Evolutionary conservation across 2,113 vertebrate species (phyloP), one percentile per base, ranked within the genome.

Genomic region (Heloderma charlesbogerti): DNA sequence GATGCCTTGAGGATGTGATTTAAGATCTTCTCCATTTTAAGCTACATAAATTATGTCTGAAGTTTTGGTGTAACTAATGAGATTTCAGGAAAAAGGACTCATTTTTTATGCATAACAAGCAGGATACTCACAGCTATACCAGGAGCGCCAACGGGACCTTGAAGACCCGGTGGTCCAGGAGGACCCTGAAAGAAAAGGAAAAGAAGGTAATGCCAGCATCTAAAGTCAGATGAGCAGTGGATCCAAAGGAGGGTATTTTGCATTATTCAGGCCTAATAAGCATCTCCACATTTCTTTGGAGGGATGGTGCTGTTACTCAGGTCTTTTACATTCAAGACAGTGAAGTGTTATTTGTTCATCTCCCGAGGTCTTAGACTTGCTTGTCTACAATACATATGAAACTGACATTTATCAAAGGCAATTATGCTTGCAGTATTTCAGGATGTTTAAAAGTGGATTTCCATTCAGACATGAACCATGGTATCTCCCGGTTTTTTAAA

Each of bases 91-190:
- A 87, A 20, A 71, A 86, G 51, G 0, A 91, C 84, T 86, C n/a
- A 60, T 88, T 94, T 90, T 22, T 74, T 92, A 63, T 91, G 89
- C 80, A 63, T 0, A 45, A 89, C 45, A 72, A 82, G 6, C 51
- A 12, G 16, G 79, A 72, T 92, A 98, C 99, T 98, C 97, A 99
- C 99, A 95, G 99, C 98, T 92, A 99, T 98, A 93, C 99, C 99
- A 43, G 99, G 99, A 45, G 98, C 98, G 72, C 99, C 99, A 29
- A 99, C 97, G 20, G 98, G 98, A 92, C 99, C 99, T 96, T 99
- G 99, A 91, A 99, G 98, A 96, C 99, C 99, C 67, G 98, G 97
- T 13, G 99, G 98, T 84, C 99, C 99, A 0, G 99, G 98, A 92
- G 99, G 99, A 97, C 99, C 99, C 99, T 99, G 95, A 91, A 95